These are phyloP conservation scores for Acipenser transmontanus DNA, from an alignment of 2,797 vertebrate species.

Conservation along the genomic window DNA sequence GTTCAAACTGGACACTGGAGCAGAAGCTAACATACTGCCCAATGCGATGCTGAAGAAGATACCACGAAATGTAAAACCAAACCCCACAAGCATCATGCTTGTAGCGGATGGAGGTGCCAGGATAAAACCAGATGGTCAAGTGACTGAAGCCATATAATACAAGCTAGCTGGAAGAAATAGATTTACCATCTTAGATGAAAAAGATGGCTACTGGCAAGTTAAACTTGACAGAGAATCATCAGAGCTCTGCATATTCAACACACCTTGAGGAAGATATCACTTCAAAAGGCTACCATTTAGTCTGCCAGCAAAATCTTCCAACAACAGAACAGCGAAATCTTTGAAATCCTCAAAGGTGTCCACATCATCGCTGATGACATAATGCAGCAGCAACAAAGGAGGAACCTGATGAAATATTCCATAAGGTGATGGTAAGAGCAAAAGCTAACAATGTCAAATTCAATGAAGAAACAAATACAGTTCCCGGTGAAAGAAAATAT, in stretches of 20 bases:
- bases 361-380: conserved; percentile 17
- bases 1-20: neutral
- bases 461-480: conserved; percentile 14
- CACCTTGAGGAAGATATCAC: neutral
- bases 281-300: neutral
- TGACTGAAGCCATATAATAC: too few species aligned
- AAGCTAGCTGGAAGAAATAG: neutral
- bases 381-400: conserved; percentile 15
- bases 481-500: conserved; percentile 14
- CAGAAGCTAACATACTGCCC: neutral
- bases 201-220: neutral
- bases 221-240: conserved; percentile 11
- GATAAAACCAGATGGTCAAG: neutral
- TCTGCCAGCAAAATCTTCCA: conserved; percentile 30
- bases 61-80: neutral
- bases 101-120: neutral
- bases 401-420: conserved; percentile 23
- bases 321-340: conserved; percentile 27
- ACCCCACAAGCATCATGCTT: neutral
- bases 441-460: conserved; percentile 18
- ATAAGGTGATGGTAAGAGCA: conserved; percentile 20
- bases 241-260: conserved; percentile 3
- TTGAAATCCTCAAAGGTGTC: conserved; percentile 17
- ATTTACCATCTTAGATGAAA: neutral
- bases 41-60: neutral